Evolutionary conservation across 2,888 invertebrate genomes (phyloP).

Genomic region (Stenotaenia linearis): DNA sequence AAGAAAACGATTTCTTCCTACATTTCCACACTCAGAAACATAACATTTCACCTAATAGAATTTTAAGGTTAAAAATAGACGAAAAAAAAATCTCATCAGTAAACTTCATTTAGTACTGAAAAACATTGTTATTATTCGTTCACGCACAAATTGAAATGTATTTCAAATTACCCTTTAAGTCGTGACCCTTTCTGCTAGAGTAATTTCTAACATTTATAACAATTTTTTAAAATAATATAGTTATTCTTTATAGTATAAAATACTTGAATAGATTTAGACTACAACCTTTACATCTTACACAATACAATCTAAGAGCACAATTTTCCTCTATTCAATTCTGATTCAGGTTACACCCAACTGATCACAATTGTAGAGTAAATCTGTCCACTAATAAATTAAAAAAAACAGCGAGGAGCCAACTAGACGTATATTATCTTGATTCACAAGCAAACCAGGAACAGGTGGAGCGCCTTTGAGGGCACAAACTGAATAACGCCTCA

Average conservation of each 20-base stretch:
- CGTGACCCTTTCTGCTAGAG: not conserved
- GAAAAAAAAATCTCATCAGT: not conserved
- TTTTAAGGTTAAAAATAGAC: not conserved
- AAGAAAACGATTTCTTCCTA: no score
- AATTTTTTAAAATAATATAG: not conserved
- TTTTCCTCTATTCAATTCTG: not conserved
- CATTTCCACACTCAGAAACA: no score
- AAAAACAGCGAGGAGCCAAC: not conserved
- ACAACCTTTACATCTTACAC: not conserved
- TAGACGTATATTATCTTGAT: not conserved
- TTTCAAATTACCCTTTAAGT: not conserved
- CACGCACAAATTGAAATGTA: not conserved
- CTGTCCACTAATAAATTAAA: not conserved
- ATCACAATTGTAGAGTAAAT: not conserved
- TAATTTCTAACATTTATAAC: not conserved
- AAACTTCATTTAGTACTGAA: not conserved
- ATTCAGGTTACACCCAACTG: not conserved
- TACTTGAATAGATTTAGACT: not conserved
- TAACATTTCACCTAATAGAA: not conserved
- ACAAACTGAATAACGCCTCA: not conserved
- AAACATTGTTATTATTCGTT: not conserved
- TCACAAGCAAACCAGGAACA: not conserved
- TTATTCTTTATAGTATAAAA: not conserved
- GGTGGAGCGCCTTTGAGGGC: not conserved
- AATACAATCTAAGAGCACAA: not conserved